Evolutionary conservation across 2,797 vertebrate species (phyloP), one percentile per base, ranked within the genome.

Genomic region (Manis pentadactyla): DNA sequence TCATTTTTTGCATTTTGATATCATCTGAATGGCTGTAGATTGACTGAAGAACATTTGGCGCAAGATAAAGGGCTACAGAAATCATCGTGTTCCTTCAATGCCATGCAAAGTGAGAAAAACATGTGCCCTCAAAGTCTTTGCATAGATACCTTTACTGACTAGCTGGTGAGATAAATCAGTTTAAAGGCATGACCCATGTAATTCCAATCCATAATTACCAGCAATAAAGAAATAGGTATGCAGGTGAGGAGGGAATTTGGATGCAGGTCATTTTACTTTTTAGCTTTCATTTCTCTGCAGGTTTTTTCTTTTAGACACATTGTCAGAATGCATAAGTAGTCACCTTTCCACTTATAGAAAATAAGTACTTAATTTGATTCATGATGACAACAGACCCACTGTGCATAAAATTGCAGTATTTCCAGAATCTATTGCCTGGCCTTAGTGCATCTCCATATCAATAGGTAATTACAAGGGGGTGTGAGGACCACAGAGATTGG

Each of bases 141-240:
- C 66, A 91, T 37, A 61, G 46, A 90, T 90, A 25, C 29, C 12
- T 90, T 42, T 86, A 69, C 61, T 90, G 89, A 81, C 34, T 94
- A 74, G 46, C 7, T 75, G n/a, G 31, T 86, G 42, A 79, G 23
- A 81, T 90, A 87, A 85, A 84, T 59, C 79, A 91, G 11, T 77
- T 71, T 88, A 79, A 96, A 94, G 59, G 18, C 37, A 64, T 87
- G 53, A 90, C 39, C 49, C 34, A 34, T 75, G 83, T 51, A 37
- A 94, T 69, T 18, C 18, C 39, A 90, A 75, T 19, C 25, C 42
- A 19, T 88, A 93, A 84, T 61, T 84, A 88, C 53, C 14, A 61
- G 42, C 53, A 92, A 12, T 51, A 95, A 96, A 92, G n/a, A 55
- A 94, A 88, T 10, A 69, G 1, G n/a, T 37, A 12, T 64, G 8